phyloP scores from a whole-genome alignment of 2,113 vertebrate species.

The Antidorcas marsupialis region DNA sequence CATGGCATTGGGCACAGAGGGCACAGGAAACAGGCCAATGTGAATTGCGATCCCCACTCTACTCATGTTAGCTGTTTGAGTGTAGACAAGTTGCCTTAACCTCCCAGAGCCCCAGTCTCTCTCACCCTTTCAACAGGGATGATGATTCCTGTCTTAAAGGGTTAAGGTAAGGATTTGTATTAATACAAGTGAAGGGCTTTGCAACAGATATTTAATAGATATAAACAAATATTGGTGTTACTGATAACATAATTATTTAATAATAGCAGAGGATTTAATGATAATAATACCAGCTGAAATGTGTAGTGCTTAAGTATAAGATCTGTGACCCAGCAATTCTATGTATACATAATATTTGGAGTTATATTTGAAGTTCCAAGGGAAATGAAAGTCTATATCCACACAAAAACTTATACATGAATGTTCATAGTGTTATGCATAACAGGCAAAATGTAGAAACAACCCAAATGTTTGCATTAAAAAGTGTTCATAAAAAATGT shows the following conservation, averaged over 20 bases:
- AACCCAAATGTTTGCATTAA: background rate
- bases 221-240: background rate
- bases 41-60: background rate
- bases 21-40: background rate
- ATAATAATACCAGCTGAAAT: background rate
- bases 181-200: background rate
- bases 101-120: background rate
- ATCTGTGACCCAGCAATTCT: background rate
- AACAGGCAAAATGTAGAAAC: background rate
- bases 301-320: background rate
- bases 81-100: too few species aligned
- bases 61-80: background rate
- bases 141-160: background rate
- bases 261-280: background rate
- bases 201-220: background rate
- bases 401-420: background rate
- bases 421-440: background rate
- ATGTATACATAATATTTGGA: background rate
- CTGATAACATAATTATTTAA: background rate
- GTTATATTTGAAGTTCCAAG: background rate
- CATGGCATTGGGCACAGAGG: conserved; percentile 21
- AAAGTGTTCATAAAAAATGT: background rate
- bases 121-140: background rate
- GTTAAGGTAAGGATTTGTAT: background rate
- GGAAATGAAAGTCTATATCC: background rate